Percentiles rank a stretch among this genome's conserved stretches.
These are phyloP conservation scores for Chrysopa pallens DNA, from an alignment of 1,140 invertebrate genomes.

Conservation along the genomic window DNA sequence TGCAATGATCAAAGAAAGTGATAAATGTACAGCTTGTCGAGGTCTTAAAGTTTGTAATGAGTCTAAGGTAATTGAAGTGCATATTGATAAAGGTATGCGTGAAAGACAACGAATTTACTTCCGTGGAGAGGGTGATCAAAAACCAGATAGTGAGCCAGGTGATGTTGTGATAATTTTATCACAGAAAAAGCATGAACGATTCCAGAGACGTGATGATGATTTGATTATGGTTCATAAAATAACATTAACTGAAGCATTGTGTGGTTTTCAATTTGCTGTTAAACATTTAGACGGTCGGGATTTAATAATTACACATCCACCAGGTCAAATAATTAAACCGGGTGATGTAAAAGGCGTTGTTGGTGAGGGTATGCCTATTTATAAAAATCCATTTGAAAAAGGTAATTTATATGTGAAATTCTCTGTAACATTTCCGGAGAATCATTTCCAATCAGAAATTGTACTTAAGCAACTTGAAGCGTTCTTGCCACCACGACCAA, in stretches of 20 bases:
- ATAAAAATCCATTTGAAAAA: conserved; percentile 63
- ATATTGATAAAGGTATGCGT: conserved; percentile 81
- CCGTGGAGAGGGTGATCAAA: conserved; percentile 76
- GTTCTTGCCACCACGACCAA: conserved; percentile 45
- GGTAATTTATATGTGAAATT: conserved; percentile 81
- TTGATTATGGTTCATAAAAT: conserved; percentile 57
- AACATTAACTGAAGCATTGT: conserved; percentile 70
- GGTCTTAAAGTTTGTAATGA: conserved; percentile 64
- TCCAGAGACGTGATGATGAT: conserved; percentile 57
- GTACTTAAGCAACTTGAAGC: conserved; percentile 48
- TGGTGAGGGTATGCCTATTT: conserved; percentile 80
- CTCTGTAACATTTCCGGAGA: conserved; percentile 65
- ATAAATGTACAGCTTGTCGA: conserved; percentile 60
- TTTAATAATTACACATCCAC: conserved; percentile 48
- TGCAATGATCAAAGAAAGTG: conserved; percentile 54
- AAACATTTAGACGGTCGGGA: conserved; percentile 70
- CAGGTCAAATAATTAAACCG: conserved; percentile 58
- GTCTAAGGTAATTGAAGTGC: conserved; percentile 71
- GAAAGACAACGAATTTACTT: conserved; percentile 78
- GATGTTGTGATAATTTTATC: conserved; percentile 82
- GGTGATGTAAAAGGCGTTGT: conserved; percentile 64
- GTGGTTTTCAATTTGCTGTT: conserved; percentile 70
- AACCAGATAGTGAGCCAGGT: conserved; percentile 63
- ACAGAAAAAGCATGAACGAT: conserved; percentile 59
- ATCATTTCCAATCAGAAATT: conserved; percentile 53